Base-by-base conservation (phyloP, 2,888 invertebrate genomes). In the Lamellibrachia satsuma region DNA sequence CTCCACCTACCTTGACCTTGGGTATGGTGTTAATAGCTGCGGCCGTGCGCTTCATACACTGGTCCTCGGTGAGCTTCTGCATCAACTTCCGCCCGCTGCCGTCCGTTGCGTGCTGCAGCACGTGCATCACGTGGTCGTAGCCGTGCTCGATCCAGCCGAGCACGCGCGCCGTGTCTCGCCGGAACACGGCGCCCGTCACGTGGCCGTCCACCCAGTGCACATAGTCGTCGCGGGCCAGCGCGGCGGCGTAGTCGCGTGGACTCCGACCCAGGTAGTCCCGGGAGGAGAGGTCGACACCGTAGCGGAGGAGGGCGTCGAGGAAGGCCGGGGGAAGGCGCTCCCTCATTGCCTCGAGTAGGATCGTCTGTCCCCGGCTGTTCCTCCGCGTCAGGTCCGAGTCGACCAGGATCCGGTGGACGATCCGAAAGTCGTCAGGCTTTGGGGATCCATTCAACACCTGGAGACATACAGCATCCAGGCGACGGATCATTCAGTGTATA, bases 301-400 rank as follows among this genome's bases (percentile, higher is more conserved):
- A 91, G n/a, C 39, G 90, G 9, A 93, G 52, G 15, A 93, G 90
- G 9, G 60, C 92, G 27, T 60, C 60, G 51, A 93, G 52, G 60
- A 93, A 91, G 52, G 93, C 93, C 27, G 94, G 94, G 52, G 95
- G 93, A 92, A 95, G 94, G 90, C 95, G 93, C 8, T 94, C 93
- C 52, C 93, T 91, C 3, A 96, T 94, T 22, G 95, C 95, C 92
- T 95, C 94, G 93, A 95, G 95, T 22, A 96, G 94, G 11, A 95
- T 94, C 7, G 95, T 95, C 92, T 95, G 95, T 15, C 95, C 95
- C 7, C 94, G 92, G 15, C 91, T 92, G 92, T 95, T 95, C 55
- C 95, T 93, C 90, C 95, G 94, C 9, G 93, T 92, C 11, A 95
- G 93, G 93, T 96, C 95, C 39, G 95, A 94, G 6, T 94, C 95